Percentiles rank a stretch among this genome's conserved stretches.
These are phyloP conservation scores for Selenia dentaria DNA, from an alignment of 2,888 invertebrate genomes.

Conservation along the genomic window DNA sequence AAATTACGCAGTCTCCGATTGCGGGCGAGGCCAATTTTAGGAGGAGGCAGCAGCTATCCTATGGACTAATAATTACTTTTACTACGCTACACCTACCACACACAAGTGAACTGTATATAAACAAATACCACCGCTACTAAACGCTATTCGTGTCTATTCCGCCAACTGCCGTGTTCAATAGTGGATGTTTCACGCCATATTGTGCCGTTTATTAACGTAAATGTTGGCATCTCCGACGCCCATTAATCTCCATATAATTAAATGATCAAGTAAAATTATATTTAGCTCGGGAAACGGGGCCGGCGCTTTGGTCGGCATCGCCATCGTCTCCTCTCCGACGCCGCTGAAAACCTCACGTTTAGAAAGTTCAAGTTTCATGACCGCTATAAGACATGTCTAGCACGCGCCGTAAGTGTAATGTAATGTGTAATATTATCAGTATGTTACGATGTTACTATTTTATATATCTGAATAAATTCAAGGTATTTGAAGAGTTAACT, in stretches of 20 bases:
- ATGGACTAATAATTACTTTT: too few relatives aligned
- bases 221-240: constrained; percentile 72
- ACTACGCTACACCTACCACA: too few relatives aligned
- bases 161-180: constrained; percentile 17
- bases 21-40: too few relatives aligned
- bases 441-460: too few relatives aligned
- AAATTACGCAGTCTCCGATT: too few relatives aligned
- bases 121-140: too few relatives aligned
- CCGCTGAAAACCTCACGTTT: constrained; percentile 47
- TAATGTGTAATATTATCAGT: neutral
- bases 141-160: constrained; percentile 1
- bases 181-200: constrained; percentile 30
- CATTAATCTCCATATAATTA: constrained; percentile 84
- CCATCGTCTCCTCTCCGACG: constrained; percentile 53
- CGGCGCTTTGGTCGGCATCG: constrained; percentile 59
- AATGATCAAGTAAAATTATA: constrained; percentile 83
- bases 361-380: constrained; percentile 43
- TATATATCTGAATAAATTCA: too few relatives aligned
- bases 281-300: constrained; percentile 79
- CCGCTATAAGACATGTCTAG: constrained; percentile 17
- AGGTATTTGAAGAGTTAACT: too few relatives aligned
- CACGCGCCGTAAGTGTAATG: neutral
- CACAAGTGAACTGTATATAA: too few relatives aligned
- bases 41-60: too few relatives aligned
- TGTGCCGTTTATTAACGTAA: constrained; percentile 69